A percentile compares a stretch with the other conserved stretches of the same genome.
Conservation (phyloP, 2,797 vertebrate species). For the Xenops minutus region DNA sequence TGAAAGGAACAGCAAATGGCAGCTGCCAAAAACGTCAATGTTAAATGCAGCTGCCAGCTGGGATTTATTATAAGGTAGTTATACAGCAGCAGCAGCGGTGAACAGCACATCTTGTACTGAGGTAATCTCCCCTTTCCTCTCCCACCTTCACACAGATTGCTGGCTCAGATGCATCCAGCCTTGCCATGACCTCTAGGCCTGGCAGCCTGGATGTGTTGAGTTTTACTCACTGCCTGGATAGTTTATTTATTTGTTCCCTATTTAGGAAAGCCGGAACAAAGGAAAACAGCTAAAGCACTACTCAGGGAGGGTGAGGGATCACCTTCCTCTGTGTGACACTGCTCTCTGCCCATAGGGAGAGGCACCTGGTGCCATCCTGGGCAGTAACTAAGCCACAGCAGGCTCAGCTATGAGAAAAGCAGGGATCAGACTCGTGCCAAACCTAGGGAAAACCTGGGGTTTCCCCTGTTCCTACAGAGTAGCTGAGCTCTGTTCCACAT, state of each 20-base stretch:
- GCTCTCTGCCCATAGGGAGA: neutral
- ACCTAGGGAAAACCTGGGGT: neutral
- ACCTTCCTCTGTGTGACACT: fast-evolving
- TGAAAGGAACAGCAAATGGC: slow-evolving; percentile 55
- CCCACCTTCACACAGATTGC: neutral
- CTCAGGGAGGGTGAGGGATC: neutral
- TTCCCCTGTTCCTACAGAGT: neutral
- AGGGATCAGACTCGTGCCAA: neutral
- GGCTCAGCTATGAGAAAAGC: neutral
- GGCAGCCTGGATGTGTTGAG: neutral
- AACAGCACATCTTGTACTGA: neutral
- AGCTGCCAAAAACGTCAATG: slow-evolving; percentile 37
- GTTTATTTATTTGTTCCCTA: neutral
- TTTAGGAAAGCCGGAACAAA: neutral
- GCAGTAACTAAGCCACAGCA: neutral
- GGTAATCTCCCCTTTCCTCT: neutral
- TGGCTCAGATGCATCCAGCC: neutral
- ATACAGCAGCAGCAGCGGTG: neutral
- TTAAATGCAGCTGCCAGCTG: slow-evolving; percentile 58
- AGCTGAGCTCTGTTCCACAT: neutral
- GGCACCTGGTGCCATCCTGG: fast-evolving
- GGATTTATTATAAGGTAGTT: slow-evolving; percentile 44
- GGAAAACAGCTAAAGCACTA: neutral
- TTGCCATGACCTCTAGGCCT: neutral
- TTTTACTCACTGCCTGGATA: neutral